Base-by-base conservation (phyloP, 1,140 invertebrate species). In the Sesamia nonagrioides region DNA sequence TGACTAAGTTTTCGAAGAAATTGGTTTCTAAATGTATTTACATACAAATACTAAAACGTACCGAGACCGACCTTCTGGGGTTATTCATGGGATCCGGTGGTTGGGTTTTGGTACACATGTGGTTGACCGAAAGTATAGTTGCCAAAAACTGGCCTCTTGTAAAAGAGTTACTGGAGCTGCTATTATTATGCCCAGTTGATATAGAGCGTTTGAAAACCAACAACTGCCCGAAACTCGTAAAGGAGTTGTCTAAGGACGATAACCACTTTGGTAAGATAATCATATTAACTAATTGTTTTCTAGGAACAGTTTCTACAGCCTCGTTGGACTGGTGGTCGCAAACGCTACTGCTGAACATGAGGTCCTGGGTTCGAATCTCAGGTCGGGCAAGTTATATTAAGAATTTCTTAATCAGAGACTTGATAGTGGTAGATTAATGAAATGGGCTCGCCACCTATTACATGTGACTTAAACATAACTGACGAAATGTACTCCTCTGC, bases 21-120 rank as follows among this genome's bases (percentile, higher is more conserved):
- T 95, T 99, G 71, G 98, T 99, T 42, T 99, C 98, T 84, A 98
- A 98, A 95, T 99, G 98, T 95, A 98, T 99, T 84, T 99, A 99
- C 90, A 97, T 99, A 80, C 98, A 99, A 93, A 99, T 99, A 86
- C 95, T 99, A 60, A 98, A 98, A 95, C 97, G 97, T 56, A 99
- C 98, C n/a, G 96, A 98, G 86, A 96, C 96, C 1, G 97, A 98
- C 82, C 95, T 99, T 75, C 95, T 99, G 40, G 97, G 97, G 72
- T 96, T 97, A 96, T 99, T 99, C 92, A 98, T 99, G 97, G 96
- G 96, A 61, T 97, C 97, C 76, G 98, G 98, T 82, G 98, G 98
- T 37, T 99, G 98, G 98, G 96, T 97, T 81, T 96, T 98, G 58
- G 96, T 98, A 37, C 97, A 98, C 84, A 96, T 96, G 52, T 99